These are phyloP conservation scores for Cettia cetti DNA, from an alignment of 2,113 vertebrate genomes.

Conservation along the genomic window DNA sequence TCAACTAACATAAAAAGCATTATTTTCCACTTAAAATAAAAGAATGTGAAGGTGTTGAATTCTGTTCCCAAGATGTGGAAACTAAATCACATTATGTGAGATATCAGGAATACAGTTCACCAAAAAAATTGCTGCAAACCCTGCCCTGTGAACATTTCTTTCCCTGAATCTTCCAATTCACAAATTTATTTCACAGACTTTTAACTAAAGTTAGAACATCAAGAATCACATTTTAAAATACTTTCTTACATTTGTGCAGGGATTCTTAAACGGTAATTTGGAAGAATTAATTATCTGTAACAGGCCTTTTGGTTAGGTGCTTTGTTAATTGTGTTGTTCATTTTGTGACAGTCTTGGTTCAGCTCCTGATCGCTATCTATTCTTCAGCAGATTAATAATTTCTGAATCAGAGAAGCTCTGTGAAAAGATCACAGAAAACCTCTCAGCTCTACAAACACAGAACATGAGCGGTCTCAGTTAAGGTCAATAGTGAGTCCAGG, in stretches of 20 bases:
- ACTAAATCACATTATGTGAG: background rate
- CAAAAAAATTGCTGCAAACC: background rate
- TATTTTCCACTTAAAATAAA: background rate
- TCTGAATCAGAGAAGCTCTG: constrained; percentile 14
- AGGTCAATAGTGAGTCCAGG: constrained; percentile 17
- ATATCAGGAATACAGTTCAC: background rate
- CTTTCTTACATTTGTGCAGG: background rate
- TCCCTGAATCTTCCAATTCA: background rate
- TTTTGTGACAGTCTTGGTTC: background rate
- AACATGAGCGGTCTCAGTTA: background rate
- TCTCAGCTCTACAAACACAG: constrained; percentile 12
- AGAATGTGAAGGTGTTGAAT: background rate
- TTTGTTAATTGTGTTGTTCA: background rate
- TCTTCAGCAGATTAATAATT: constrained; percentile 47
- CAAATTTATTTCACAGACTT: background rate
- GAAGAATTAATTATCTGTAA: background rate
- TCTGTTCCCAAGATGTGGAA: background rate
- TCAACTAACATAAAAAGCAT: background rate
- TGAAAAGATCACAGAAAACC: constrained; percentile 33
- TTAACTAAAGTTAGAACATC: background rate
- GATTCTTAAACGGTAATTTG: background rate
- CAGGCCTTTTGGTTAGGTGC: background rate
- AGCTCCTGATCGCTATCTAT: background rate
- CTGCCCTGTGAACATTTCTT: background rate
- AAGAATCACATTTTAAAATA: background rate